These are phyloP conservation scores for Drosophila subobscura DNA, from an alignment of 1,140 invertebrate species.

Conservation along the genomic window DNA sequence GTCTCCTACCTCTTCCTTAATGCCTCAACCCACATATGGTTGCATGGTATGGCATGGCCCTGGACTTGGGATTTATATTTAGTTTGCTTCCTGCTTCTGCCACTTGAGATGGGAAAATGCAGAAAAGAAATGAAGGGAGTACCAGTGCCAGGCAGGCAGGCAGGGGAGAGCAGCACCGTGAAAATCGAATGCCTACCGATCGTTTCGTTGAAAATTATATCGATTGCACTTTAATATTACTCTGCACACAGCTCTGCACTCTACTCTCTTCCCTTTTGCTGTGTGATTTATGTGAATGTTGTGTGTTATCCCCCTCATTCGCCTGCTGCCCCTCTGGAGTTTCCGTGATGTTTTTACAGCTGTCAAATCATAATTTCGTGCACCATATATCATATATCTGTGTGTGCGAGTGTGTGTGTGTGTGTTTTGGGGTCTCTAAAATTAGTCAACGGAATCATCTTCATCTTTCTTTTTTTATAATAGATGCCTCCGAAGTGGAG, in stretches of 20 bases:
- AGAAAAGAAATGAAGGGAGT: conserved; percentile 11
- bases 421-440: conserved; percentile 27
- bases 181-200: conserved; percentile 16
- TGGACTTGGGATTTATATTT: conserved; percentile 71
- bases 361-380: conserved; percentile 40
- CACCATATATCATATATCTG: conserved; percentile 36
- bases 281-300: conserved; percentile 50
- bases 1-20: conserved; percentile 1
- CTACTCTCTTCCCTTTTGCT: conserved; percentile 7
- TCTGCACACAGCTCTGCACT: background rate
- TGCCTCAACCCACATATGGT: conserved; percentile 61
- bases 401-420: background rate
- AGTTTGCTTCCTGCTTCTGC: conserved; percentile 75
- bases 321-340: background rate
- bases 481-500: background rate
- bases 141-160: conserved; percentile 1
- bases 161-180: background rate
- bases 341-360: conserved; percentile 19
- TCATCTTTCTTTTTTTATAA: conserved; percentile 5
- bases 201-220: conserved; percentile 48
- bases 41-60: conserved; percentile 36
- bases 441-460: conserved; percentile 44
- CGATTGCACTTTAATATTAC: conserved; percentile 61
- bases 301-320: background rate
- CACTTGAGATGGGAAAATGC: conserved; percentile 43